A percentile compares a stretch with the other conserved stretches of the same genome.
Conservation (phyloP, 1,140 invertebrate species). For the Scaptomyza hsui region DNA sequence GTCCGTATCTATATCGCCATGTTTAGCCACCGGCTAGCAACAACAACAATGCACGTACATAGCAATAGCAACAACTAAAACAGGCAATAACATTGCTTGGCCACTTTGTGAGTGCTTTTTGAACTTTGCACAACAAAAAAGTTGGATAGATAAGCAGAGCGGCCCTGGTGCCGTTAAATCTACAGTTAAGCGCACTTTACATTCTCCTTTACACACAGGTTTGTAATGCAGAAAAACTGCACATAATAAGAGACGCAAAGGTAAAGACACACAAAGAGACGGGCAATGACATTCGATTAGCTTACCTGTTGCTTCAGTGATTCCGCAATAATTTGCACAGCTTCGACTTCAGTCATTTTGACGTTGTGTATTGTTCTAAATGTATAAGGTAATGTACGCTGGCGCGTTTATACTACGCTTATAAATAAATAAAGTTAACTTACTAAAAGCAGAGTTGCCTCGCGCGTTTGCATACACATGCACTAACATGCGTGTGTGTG, state of each 20-base stretch:
- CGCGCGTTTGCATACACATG: conserved; percentile 12
- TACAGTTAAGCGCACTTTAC: conserved; percentile 38
- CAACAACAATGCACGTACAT: conserved; percentile 44
- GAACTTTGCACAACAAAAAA: conserved; percentile 78
- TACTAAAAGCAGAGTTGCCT: conserved; percentile 22
- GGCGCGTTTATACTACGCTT: conserved; percentile 40
- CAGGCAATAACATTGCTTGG: conserved; percentile 39
- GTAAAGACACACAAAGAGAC: neutral
- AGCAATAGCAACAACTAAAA: conserved; percentile 14
- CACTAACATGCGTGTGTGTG: conserved; percentile 7
- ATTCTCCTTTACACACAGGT: conserved; percentile 3
- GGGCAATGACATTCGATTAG: conserved; percentile 6
- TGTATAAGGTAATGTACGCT: conserved; percentile 40
- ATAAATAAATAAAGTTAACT: conserved; percentile 33
- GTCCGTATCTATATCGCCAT: conserved; percentile 47
- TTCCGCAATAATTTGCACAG: conserved; percentile 90
- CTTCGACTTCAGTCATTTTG: conserved; percentile 88
- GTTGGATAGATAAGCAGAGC: conserved; percentile 66
- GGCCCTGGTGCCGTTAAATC: conserved; percentile 36
- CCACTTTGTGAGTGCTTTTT: conserved; percentile 60
- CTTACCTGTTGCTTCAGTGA: conserved; percentile 91
- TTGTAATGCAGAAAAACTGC: conserved; percentile 42
- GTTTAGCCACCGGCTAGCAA: conserved; percentile 46
- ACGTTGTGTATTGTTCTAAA: conserved; percentile 49
- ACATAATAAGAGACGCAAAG: conserved; percentile 28